phyloP scores from a whole-genome alignment of 37 sponge, comb jelly and placozoan species.

The Dysidea cf. avara region DNA sequence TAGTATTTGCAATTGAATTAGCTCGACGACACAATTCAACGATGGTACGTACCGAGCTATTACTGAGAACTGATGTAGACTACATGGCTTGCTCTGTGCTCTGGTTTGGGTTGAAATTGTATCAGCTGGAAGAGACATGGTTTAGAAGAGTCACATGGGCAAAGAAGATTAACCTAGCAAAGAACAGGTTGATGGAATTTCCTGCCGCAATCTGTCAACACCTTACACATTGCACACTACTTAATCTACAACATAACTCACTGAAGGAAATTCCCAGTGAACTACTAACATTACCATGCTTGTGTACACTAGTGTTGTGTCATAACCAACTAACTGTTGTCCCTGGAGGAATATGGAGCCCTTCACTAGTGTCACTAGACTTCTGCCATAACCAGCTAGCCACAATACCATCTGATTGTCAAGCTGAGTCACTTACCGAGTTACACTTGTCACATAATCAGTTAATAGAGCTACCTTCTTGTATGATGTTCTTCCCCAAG shows the following conservation, averaged over 20 bases:
- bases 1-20: constrained; percentile 80
- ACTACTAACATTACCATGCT: no score
- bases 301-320: no score
- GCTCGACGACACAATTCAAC: constrained; percentile 47
- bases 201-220: no score
- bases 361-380: constrained; percentile 70
- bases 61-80: constrained; percentile 74
- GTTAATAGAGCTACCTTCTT: constrained; percentile 61
- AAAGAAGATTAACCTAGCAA: constrained; percentile 52
- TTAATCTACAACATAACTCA: no score
- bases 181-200: constrained; percentile 68
- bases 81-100: constrained; percentile 47
- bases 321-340: no score
- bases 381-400: constrained; percentile 74
- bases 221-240: no score
- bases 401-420: constrained; percentile 58
- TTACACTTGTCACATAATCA: constrained; percentile 76
- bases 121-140: constrained; percentile 58
- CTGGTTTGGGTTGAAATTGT: constrained; percentile 77
- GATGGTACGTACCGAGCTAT: constrained; percentile 54
- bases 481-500: constrained; percentile 72
- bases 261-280: no score
- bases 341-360: no score
- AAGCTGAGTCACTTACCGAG: constrained; percentile 54
- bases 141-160: constrained; percentile 71